These are phyloP conservation scores for Steinernema feltiae DNA, from an alignment of 1,140 invertebrate genomes.

Conservation along the genomic window DNA sequence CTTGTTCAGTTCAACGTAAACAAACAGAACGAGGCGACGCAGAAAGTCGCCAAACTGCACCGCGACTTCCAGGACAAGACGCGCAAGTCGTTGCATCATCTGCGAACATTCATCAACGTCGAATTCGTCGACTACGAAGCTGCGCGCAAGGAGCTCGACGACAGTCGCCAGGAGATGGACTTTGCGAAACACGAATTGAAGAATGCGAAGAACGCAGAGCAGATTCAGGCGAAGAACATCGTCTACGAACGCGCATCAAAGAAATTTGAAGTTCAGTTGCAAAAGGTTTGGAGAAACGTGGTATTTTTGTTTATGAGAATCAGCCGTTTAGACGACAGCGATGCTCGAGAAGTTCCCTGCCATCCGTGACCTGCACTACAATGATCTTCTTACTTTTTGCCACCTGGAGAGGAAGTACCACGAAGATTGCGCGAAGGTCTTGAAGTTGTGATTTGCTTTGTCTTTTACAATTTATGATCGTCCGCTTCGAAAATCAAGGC, in stretches of 20 bases:
- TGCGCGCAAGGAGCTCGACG: not conserved
- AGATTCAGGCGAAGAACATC: not conserved
- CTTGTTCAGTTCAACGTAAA: not conserved
- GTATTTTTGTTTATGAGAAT: not conserved
- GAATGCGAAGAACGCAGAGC: not conserved
- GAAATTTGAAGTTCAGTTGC: not conserved
- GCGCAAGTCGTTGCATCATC: not conserved
- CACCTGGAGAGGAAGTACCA: not conserved
- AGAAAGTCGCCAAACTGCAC: not conserved
- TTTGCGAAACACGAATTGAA: not conserved
- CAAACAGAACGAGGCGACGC: not conserved
- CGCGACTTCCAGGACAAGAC: not conserved
- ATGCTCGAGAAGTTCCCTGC: not conserved
- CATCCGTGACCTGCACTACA: not conserved
- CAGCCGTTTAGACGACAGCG: not conserved
- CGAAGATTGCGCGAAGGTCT: not conserved
- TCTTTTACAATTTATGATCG: too few relatives aligned
- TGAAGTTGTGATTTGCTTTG: not conserved
- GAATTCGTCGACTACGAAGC: not conserved
- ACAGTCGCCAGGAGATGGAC: not conserved
- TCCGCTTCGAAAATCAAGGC: too few relatives aligned
- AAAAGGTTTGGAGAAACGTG: not conserved
- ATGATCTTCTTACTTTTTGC: not conserved
- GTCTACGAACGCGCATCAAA: not conserved
- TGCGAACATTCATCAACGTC: not conserved